A percentile compares a stretch with the other conserved stretches of the same genome.
phyloP scores from a whole-genome alignment of 2,797 vertebrate species.

The Arrhamphus sclerolepis region DNA sequence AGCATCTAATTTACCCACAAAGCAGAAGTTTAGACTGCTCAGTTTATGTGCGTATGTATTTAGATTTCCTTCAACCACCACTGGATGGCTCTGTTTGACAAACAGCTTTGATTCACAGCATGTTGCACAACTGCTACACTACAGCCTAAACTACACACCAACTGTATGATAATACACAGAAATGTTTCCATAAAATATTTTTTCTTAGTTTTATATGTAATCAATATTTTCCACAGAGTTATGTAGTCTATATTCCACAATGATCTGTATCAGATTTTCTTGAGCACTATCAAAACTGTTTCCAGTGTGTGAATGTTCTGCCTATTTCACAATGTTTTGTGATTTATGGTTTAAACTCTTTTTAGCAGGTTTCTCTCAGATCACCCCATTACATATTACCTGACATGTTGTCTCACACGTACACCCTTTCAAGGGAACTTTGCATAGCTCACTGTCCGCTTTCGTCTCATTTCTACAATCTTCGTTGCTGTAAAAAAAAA shows the following conservation, averaged over 20 bases:
- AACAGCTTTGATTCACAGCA: conserved; percentile 33
- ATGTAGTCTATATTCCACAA: not conserved
- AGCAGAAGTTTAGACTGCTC: too few species aligned
- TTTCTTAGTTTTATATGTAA: not conserved
- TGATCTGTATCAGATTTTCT: not conserved
- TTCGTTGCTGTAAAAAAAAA: conserved; percentile 30
- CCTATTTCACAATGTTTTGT: conserved; percentile 20
- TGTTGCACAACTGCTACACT: not conserved
- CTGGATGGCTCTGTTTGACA: conserved; percentile 79
- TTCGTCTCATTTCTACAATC: conserved; percentile 26
- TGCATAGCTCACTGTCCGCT: conserved; percentile 30
- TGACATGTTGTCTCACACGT: conserved; percentile 54
- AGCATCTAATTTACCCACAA: too few species aligned
- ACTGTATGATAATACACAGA: not conserved
- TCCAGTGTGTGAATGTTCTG: not conserved
- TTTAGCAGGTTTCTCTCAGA: conserved; percentile 34
- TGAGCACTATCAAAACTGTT: too few species aligned
- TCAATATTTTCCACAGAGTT: not conserved
- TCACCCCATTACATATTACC: conserved; percentile 5
- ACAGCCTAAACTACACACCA: too few species aligned
- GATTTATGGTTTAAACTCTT: not conserved
- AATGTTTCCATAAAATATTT: not conserved
- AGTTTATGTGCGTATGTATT: not conserved
- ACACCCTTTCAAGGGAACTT: conserved; percentile 32
- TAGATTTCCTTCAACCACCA: conserved; percentile 61